These are phyloP conservation scores for Pollenia angustigena DNA, from an alignment of 2,888 invertebrate species.

Conservation along the genomic window DNA sequence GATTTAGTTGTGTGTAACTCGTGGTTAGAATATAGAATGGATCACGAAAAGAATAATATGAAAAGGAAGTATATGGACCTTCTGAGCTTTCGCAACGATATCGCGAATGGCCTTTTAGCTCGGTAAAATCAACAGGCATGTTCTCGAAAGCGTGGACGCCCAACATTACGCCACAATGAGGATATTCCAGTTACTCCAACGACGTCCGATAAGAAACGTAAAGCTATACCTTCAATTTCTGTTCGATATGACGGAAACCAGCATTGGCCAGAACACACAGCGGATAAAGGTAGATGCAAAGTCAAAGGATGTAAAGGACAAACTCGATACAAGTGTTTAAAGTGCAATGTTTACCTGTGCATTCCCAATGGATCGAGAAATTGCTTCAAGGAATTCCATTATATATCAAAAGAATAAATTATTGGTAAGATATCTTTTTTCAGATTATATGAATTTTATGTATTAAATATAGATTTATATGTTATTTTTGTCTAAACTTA, in stretches of 20 bases:
- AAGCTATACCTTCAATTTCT: conserved; percentile 2
- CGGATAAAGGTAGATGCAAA: conserved; percentile 14
- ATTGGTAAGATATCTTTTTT: no score
- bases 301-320: neutral
- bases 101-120: neutral
- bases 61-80: conserved; percentile 21
- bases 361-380: conserved; percentile 20
- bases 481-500: no score
- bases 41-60: neutral
- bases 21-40: conserved; percentile 3
- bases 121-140: neutral
- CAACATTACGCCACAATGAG: no score
- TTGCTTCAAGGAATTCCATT: conserved; percentile 18
- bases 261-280: conserved; percentile 32
- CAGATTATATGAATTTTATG: no score
- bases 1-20: no score
- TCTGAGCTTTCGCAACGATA: conserved; percentile 23
- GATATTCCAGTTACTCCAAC: neutral
- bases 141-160: neutral
- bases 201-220: neutral
- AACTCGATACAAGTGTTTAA: conserved; percentile 14
- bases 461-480: no score
- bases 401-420: no score
- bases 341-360: conserved; percentile 20
- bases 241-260: conserved; percentile 22